Conservation (phyloP, 2,797 vertebrate species). For the Adrianichthys oophorus region DNA sequence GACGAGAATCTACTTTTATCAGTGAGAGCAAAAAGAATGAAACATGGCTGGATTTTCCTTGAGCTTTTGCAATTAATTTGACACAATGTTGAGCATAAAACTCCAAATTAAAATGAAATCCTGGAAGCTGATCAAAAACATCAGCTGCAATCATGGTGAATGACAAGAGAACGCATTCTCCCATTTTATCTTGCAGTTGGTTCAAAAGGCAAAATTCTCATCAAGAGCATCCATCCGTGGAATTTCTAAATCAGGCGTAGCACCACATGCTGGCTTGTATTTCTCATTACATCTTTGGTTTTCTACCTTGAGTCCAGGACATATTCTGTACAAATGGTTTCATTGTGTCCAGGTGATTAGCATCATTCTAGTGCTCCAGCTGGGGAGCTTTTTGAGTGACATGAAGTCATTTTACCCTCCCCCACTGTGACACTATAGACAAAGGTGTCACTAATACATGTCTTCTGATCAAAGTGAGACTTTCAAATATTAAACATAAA, state of each 20-base stretch:
- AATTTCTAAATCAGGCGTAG: slow-evolving; percentile 27
- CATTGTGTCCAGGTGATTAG: slow-evolving; percentile 61
- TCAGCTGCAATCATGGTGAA: slow-evolving; percentile 31
- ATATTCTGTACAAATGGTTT: slow-evolving; percentile 36
- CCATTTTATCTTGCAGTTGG: slow-evolving; percentile 2
- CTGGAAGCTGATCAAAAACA: slow-evolving; percentile 27
- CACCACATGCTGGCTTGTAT: slow-evolving; percentile 6
- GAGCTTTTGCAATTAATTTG: slow-evolving; percentile 6
- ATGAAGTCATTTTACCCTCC: slow-evolving; percentile 14
- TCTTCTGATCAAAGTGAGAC: too few relatives aligned
- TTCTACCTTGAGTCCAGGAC: slow-evolving; percentile 5
- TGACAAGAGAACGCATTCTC: slow-evolving; percentile 18
- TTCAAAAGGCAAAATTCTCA: slow-evolving; percentile 43
- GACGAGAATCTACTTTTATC: too few relatives aligned
- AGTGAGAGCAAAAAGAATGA: too few relatives aligned
- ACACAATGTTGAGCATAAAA: slow-evolving; percentile 25
- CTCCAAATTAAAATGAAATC: slow-evolving; percentile 22
- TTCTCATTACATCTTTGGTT: slow-evolving; percentile 13
- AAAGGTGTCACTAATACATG: too few relatives aligned
- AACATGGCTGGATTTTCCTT: too few relatives aligned
- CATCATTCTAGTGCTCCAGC: slow-evolving; percentile 7
- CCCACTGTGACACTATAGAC: not conserved
- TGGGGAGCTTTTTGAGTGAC: slow-evolving; percentile 26
- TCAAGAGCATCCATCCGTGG: slow-evolving; percentile 22
- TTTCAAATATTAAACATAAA: too few relatives aligned